Evolutionary conservation across 2,113 vertebrate genomes (phyloP), one percentile per base, ranked within the genome.

Genomic region (Oreochromis niloticus): DNA sequence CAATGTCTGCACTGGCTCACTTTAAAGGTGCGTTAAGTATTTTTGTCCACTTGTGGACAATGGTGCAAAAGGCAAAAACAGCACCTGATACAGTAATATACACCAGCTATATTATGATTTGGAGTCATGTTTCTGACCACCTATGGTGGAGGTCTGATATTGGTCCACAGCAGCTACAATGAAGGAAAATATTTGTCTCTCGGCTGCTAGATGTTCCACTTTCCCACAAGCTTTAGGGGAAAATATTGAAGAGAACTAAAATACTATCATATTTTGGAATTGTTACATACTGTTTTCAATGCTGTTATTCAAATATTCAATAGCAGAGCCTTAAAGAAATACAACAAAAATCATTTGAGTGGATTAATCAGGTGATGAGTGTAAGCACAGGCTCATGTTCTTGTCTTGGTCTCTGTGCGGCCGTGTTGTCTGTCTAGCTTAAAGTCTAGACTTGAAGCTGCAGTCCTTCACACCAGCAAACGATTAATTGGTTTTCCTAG

Each of bases 401-500:
- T 6, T 41, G 12, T 41, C 55, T 41, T 61, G 3, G 3, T 46
- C 63, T 48, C 34, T 6, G 55, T 4, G 16, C 34, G 54, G 13
- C 52, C 5, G 3, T 27, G 36, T 57, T 48, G 16, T 56, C 5
- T 10, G 36, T 52, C 36, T 16, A 14, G 30, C 50, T 14, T 39
- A 4, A 0, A 75, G 79, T 54, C 59, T 61, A 32, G 39, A 79
- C 68, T 56, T 16, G 22, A 24, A 54, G 79, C 84, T 80, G 50
- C 52, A 34, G 75, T n/a, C 75, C 39, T 50, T 24, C 59, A 52
- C 66, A 41, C 46, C 48, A 75, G n/a, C 16, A 3, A 36, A 68
- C 36, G 81, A 92, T 91, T 88, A 34, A 94, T 93, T 19, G 92
- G 81, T 90, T 94, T 93, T 90, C 88, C 82, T 78, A 32, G 82